Conservation (phyloP, 2,113 vertebrate genomes). For the Brienomyrus brachyistius region DNA sequence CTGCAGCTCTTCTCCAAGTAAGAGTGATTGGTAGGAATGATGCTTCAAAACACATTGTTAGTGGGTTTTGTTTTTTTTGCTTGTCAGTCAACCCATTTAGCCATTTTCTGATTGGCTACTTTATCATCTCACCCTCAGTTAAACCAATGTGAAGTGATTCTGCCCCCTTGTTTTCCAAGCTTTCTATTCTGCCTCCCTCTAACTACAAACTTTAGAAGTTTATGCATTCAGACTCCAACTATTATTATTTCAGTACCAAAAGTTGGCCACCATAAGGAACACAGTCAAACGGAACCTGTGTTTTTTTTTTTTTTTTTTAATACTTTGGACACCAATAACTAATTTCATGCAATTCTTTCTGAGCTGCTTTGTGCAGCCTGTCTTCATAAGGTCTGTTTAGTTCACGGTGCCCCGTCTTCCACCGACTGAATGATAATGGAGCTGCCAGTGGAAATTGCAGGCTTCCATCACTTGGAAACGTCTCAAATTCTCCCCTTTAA, state of each 20-base stretch:
- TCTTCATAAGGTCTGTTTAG: background rate
- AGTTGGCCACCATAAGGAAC: background rate
- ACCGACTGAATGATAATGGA: constrained; percentile 4
- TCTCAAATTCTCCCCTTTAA: constrained; percentile 29
- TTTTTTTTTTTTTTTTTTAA: background rate
- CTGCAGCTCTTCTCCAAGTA: background rate
- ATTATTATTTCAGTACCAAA: background rate
- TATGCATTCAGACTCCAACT: background rate
- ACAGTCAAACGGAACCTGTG: background rate
- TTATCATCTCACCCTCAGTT: background rate
- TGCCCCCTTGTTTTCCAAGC: background rate
- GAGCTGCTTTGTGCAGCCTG: background rate
- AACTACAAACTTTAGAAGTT: background rate
- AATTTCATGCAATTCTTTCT: background rate
- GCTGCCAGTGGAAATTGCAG: constrained; percentile 34
- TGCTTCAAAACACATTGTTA: background rate
- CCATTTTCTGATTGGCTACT: background rate
- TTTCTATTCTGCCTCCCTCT: background rate
- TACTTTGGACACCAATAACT: background rate
- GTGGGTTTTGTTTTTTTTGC: background rate
- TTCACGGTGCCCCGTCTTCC: background rate
- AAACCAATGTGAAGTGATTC: background rate
- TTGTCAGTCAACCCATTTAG: background rate
- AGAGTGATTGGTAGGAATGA: background rate
- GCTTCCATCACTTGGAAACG: constrained; percentile 43